Base-by-base conservation (phyloP, 2,888 invertebrate genomes). In the Drosophila sordidula region DNA sequence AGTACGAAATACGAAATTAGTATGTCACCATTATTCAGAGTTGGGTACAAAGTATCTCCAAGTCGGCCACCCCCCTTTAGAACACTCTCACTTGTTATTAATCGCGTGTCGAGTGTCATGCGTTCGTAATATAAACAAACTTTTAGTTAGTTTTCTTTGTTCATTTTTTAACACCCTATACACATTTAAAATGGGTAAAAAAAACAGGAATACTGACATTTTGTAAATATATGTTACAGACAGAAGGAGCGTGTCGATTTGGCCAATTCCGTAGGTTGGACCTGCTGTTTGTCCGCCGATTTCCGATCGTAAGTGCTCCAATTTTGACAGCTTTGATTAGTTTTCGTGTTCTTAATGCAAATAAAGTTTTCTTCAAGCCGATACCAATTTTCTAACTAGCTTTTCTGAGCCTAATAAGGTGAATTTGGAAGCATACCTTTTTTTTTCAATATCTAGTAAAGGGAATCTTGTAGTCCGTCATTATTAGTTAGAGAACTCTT, bases 81-180 rank as follows among this genome's bases (percentile, higher is more conserved):
- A 44, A 3, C 34, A 25, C 26, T 29, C 16, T 16, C 12, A 32
- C n/a, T 8, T 52, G 22, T 34, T n/a, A 88, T 87, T 83, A 83
- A 83, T 83, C 89, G 89, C 83, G 83, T 84, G 87, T 80, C 78
- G 82, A 80, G 78, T 78, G 78, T 70, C 84, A 80, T 87, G 86
- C 87, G 83, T 86, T 69, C 70, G 61, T 71, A 70, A 75, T 80
- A 77, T 78, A 75, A 86, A 80, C 83, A 71, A 71, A 82, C 71
- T 77, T 80, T 66, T 58, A 73, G 81, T 75, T 62, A 84, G 67
- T 74, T 58, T 59, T 68, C 49, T 62, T 70, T 18, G 18, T 18
- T 18, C 18, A 18, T 55, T 55, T 49, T 52, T 49, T 14, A 18
- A 12, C 12, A 34, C 34, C 12, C 34, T 22, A 12, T 14, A 22